Percentiles rank a stretch among this genome's conserved stretches.
These are phyloP conservation scores for Orycteropus afer DNA, from an alignment of 2,113 vertebrate genomes.

Conservation along the genomic window DNA sequence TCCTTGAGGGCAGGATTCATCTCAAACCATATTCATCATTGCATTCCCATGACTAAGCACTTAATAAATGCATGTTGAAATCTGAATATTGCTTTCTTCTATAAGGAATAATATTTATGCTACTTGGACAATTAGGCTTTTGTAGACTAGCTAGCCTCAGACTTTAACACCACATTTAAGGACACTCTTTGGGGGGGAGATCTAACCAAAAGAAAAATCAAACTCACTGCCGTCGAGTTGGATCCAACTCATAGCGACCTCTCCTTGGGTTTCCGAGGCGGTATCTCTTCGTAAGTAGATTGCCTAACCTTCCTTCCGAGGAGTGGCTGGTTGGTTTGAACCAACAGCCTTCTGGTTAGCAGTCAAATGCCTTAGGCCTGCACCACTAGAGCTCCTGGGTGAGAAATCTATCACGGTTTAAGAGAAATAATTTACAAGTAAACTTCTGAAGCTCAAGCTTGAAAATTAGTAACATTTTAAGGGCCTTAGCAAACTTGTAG, in stretches of 20 bases:
- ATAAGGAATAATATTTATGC: not conserved
- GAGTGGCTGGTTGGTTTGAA: no score
- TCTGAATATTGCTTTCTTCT: constrained; percentile 10
- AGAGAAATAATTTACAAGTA: constrained; percentile 44
- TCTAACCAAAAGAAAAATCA: no score
- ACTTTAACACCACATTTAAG: constrained; percentile 19
- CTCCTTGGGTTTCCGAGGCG: no score
- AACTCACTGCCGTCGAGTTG: no score
- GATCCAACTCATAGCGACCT: no score
- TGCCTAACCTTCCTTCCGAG: no score
- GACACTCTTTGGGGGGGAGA: not conserved
- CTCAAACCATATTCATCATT: not conserved
- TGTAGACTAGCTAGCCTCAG: not conserved
- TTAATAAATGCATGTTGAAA: not conserved
- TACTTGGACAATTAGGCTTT: not conserved
- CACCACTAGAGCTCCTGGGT: no score
- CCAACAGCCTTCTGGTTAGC: no score
- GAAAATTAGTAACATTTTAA: not conserved
- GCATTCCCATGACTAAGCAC: not conserved
- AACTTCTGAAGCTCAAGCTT: constrained; percentile 27
- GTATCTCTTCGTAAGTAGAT: no score
- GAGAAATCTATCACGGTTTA: not conserved
- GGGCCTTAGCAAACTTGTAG: not conserved
- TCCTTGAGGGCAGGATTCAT: constrained; percentile 25
- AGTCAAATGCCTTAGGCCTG: no score